Percentiles rank a stretch among this genome's conserved stretches.
Conservation (phyloP, 1,140 invertebrate species). For the Venustaconcha ellipsiformis region DNA sequence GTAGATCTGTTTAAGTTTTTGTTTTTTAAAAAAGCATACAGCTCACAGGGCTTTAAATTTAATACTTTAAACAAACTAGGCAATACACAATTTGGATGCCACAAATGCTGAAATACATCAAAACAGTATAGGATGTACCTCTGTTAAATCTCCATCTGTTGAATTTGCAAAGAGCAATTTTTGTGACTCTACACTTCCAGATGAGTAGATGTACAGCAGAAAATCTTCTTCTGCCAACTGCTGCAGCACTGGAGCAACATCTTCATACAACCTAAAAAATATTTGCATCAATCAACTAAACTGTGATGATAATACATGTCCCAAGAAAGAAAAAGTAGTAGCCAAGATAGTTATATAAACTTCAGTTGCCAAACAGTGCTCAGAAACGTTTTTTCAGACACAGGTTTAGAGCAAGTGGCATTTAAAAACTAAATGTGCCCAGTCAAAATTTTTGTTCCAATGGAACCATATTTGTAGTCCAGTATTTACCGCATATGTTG, state of each 20-base stretch:
- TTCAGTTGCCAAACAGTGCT: no score
- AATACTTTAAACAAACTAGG: neutral
- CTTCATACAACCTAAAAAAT: slow-evolving; percentile 82
- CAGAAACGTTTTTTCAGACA: no score
- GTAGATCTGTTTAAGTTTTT: no score
- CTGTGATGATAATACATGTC: no score
- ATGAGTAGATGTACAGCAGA: slow-evolving; percentile 89
- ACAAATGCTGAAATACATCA: neutral
- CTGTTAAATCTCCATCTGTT: slow-evolving; percentile 79
- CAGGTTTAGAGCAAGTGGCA: no score
- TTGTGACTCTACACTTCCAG: slow-evolving; percentile 91
- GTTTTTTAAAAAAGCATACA: neutral
- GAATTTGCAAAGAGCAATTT: slow-evolving; percentile 88
- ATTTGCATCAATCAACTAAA: neutral
- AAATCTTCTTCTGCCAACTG: slow-evolving; percentile 76
- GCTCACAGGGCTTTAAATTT: neutral
- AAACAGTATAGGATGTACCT: slow-evolving; percentile 67
- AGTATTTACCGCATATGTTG: no score
- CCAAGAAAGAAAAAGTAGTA: no score
- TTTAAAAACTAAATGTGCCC: no score
- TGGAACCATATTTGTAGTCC: no score
- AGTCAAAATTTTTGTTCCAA: no score
- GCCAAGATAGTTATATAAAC: no score
- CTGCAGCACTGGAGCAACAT: slow-evolving; percentile 82
- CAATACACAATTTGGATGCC: no score